Evolutionary conservation across 2,888 invertebrate species (phyloP).

Genomic region (Malthinus seriepunctatus): DNA sequence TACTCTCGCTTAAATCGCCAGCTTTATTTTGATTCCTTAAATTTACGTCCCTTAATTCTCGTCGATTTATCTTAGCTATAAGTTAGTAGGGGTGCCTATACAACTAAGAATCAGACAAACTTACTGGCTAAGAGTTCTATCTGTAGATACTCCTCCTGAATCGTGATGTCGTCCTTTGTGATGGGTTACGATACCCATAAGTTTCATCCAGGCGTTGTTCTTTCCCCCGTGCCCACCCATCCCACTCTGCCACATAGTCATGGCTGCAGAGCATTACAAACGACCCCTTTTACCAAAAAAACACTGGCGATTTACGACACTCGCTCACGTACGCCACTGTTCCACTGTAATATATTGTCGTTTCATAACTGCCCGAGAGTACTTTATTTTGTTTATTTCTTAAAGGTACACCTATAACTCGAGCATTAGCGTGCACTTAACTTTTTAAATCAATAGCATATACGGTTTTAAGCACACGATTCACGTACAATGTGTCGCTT

Average conservation of each 20-base stretch:
- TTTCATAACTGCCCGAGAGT: not conserved
- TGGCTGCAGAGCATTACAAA: conserved; percentile 53
- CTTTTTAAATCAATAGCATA: too few species aligned
- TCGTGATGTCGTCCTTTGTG: conserved; percentile 74
- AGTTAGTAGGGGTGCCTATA: too few species aligned
- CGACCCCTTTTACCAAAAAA: conserved; percentile 30
- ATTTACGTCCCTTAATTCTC: too few species aligned
- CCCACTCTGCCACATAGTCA: conserved; percentile 79
- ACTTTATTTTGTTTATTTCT: not conserved
- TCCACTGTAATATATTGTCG: conserved; percentile 1
- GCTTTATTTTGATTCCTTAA: too few species aligned
- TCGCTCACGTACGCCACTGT: conserved; percentile 23
- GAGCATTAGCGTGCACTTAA: too few species aligned
- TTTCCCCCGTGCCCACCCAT: conserved; percentile 75
- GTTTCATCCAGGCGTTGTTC: conserved; percentile 82
- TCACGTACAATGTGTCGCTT: too few species aligned
- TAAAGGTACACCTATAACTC: not conserved
- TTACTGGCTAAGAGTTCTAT: conserved; percentile 72
- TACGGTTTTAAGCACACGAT: too few species aligned
- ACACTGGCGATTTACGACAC: conserved; percentile 10
- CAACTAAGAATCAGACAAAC: conserved; percentile 49
- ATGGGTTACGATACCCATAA: conserved; percentile 71
- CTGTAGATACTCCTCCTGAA: conserved; percentile 62
- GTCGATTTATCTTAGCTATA: too few species aligned
- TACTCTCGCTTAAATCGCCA: too few species aligned